Evolutionary conservation across 2,113 vertebrate species (phyloP).

Genomic region (Cercocebus atys): DNA sequence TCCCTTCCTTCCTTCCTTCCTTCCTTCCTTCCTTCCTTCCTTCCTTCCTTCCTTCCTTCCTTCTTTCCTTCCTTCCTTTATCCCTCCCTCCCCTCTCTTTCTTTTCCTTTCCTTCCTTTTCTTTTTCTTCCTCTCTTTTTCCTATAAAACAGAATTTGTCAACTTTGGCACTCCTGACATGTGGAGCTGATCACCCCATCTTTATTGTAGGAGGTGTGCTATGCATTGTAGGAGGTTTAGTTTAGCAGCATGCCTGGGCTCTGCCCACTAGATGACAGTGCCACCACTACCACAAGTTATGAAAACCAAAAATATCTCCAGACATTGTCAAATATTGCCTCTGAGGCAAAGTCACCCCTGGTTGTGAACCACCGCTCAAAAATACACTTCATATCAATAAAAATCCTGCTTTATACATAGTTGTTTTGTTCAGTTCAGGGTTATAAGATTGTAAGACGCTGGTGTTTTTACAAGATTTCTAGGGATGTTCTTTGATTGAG

Average conservation of each 20-base stretch:
- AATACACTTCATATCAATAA: not conserved
- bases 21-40: not conserved
- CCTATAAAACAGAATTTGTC: not conserved
- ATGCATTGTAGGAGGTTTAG: not conserved
- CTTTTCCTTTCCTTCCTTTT: not conserved
- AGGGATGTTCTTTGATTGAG: not conserved
- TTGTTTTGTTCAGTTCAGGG: not conserved
- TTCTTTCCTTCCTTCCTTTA: not conserved
- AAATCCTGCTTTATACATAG: not conserved
- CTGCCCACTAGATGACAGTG: not conserved
- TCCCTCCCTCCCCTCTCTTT: not conserved
- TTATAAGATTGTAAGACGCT: not conserved
- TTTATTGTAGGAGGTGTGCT: not conserved
- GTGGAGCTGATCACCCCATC: not conserved
- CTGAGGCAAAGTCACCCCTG: not conserved
- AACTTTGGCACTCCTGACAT: not conserved
- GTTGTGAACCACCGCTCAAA: not conserved
- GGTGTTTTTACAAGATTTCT: not conserved
- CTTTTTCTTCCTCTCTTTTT: not conserved
- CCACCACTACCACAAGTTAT: not conserved
- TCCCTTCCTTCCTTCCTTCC: not conserved
- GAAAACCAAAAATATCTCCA: not conserved
- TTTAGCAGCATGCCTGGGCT: not conserved
- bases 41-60: not conserved
- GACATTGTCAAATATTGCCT: not conserved